Evolutionary conservation across 2,113 vertebrate species (phyloP).

Genomic region (Leptobrachium ailaonicum): DNA sequence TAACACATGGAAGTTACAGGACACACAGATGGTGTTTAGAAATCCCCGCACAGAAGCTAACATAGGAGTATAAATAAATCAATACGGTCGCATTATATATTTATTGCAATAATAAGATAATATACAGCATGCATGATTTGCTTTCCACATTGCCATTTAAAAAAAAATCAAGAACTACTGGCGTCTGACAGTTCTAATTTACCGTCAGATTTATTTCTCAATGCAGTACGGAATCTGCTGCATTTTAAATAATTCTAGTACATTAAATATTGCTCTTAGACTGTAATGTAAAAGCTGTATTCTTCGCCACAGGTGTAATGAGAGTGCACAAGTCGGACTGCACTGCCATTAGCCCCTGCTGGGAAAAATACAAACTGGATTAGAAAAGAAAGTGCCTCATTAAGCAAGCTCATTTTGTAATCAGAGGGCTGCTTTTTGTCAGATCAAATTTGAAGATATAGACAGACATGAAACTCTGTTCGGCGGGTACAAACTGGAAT

Average conservation of each 20-base stretch:
- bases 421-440: background rate
- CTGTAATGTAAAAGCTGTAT: background rate
- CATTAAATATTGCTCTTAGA: background rate
- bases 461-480: background rate
- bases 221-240: background rate
- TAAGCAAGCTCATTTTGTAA: slow-evolving; percentile 8
- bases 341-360: slow-evolving; percentile 2
- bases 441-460: background rate
- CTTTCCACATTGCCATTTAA: background rate
- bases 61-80: background rate
- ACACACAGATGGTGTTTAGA: no score
- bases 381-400: slow-evolving; percentile 12
- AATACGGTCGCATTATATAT: background rate
- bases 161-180: background rate
- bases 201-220: background rate
- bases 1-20: no score
- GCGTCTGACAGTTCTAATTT: background rate
- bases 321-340: background rate
- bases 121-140: background rate
- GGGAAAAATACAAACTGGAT: slow-evolving; percentile 2
- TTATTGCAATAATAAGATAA: background rate
- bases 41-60: no score
- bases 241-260: slow-evolving; percentile 15
- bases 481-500: no score
- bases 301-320: slow-evolving; percentile 13